Evolutionary conservation across 2,797 vertebrate species (phyloP).

Genomic region (Manis pentadactyla): DNA sequence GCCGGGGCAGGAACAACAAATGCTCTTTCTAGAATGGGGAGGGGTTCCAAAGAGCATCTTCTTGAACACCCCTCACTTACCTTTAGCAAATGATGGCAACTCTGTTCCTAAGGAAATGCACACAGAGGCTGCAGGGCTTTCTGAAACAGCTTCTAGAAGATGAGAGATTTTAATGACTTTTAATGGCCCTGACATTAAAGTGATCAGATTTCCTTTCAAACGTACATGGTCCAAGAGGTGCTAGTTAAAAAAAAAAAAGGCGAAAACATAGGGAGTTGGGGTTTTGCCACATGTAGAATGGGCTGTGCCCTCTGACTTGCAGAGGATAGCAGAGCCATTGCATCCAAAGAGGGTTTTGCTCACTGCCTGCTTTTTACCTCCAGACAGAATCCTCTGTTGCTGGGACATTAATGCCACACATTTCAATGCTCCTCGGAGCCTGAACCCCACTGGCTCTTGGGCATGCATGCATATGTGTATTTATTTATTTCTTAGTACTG

Average conservation of each 20-base stretch:
- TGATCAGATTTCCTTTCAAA: slow-evolving; percentile 49
- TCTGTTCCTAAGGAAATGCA: not conserved
- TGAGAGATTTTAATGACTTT: slow-evolving; percentile 51
- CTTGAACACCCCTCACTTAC: not conserved
- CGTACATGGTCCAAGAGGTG: not conserved
- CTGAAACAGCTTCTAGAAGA: not conserved
- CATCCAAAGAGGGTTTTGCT: not conserved
- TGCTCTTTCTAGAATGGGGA: not conserved
- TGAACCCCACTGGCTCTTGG: not conserved
- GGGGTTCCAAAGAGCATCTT: not conserved
- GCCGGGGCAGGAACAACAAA: not conserved
- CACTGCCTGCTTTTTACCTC: not conserved
- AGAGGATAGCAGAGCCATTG: accelerated
- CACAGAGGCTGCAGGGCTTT: not conserved
- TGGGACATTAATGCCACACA: not conserved
- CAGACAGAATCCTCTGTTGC: not conserved
- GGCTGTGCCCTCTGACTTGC: not conserved
- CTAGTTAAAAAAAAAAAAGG: not conserved
- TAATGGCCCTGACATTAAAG: slow-evolving; percentile 16
- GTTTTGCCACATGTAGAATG: not conserved
- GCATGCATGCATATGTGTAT: not conserved
- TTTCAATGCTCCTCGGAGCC: not conserved
- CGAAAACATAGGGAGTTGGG: not conserved
- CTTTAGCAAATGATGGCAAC: not conserved
- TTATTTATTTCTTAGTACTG: not conserved